Base-by-base conservation (phyloP, 2,113 vertebrate species). In the Dendropsophus ebraccatus region DNA sequence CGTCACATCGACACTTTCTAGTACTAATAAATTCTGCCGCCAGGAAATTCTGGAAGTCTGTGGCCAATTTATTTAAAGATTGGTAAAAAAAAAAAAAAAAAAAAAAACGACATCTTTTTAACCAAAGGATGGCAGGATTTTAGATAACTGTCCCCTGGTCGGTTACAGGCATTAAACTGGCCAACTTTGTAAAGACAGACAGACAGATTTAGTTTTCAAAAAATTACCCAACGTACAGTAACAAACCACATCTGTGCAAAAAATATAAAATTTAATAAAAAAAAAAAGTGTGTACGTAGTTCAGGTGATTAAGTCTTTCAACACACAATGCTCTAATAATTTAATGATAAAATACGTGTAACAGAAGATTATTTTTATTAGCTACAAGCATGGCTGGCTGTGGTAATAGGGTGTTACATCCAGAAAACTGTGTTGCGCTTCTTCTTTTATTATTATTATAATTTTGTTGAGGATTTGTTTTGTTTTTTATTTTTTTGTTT, bases 301-400 rank as follows among this genome's bases (percentile, higher is more conserved):
- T 95, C 91, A 82, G 93, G 91, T 93, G 93, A 91, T 93, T 86
- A 91, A 94, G 93, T 94, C 92, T 91, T 93, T 95, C 92, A 92
- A 92, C 92, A 92, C 92, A 79, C 91, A 92, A 94, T 90, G 91
- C 91, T 92, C 91, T 73, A 87, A 94, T 94, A 92, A 94, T 93
- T 94, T 94, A 91, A 88, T 47, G 91, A 92, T 85, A 89, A 73
- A 7, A 91, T 92, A 92, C 91, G 88, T 94, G 92, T 90, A 92
- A 92, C 90, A 91, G 91, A 89, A 91, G 90, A 92, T 92, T 89
- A 88, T 90, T 90, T 81, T 86, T 91, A 92, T 92, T 94, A 93
- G 93, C 95, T 95, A 88, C 90, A 92, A 94, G 93, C 94, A 95
- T 95, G 95, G 94, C 93, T 88, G 89, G 93, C 93, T 92, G 91